Percentiles rank a stretch among this genome's conserved stretches.
These are phyloP conservation scores for Xiphophorus maculatus DNA, from an alignment of 2,113 vertebrate species.

Conservation along the genomic window DNA sequence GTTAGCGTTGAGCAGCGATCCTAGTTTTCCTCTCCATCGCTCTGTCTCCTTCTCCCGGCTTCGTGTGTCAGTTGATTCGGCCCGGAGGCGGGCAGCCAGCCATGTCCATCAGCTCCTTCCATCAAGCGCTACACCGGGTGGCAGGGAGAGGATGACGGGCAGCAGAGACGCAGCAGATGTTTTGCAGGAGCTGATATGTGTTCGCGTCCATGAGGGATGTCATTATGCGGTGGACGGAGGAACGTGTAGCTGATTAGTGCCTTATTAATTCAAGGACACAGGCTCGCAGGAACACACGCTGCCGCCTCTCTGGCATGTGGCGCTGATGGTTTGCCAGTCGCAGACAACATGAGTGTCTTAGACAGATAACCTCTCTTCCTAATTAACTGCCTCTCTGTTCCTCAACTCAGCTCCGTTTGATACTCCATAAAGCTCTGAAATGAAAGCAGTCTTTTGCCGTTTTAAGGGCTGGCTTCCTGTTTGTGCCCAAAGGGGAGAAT, in stretches of 20 bases:
- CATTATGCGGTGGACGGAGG: constrained; percentile 63
- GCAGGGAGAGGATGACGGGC: constrained; percentile 61
- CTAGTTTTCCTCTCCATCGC: constrained; percentile 31
- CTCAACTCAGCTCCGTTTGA: constrained; percentile 33
- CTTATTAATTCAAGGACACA: constrained; percentile 76
- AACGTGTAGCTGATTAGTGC: constrained; percentile 72
- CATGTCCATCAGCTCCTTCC: constrained; percentile 63
- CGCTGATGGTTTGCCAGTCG: constrained; percentile 37
- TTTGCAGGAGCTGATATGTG: constrained; percentile 59
- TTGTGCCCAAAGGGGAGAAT: constrained; percentile 26
- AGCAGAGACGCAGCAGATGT: constrained; percentile 74
- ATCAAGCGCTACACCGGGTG: constrained; percentile 55
- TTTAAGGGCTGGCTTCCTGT: constrained; percentile 18
- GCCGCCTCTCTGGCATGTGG: constrained; percentile 34
- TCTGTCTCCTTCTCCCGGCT: constrained; percentile 25
- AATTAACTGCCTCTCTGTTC: constrained; percentile 42
- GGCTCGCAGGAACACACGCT: constrained; percentile 29
- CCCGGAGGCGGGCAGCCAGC: constrained; percentile 52
- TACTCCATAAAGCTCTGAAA: constrained; percentile 24
- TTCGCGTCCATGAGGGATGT: constrained; percentile 62
- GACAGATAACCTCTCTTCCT: constrained; percentile 48
- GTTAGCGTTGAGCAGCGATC: constrained; percentile 4
- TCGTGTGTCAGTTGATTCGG: constrained; percentile 49
- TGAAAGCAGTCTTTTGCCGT: constrained; percentile 28
- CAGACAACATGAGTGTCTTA: constrained; percentile 36